Evolutionary conservation across 2,797 vertebrate genomes (phyloP), one percentile per base, ranked within the genome.

Genomic region (Sebastes trivittatus): DNA sequence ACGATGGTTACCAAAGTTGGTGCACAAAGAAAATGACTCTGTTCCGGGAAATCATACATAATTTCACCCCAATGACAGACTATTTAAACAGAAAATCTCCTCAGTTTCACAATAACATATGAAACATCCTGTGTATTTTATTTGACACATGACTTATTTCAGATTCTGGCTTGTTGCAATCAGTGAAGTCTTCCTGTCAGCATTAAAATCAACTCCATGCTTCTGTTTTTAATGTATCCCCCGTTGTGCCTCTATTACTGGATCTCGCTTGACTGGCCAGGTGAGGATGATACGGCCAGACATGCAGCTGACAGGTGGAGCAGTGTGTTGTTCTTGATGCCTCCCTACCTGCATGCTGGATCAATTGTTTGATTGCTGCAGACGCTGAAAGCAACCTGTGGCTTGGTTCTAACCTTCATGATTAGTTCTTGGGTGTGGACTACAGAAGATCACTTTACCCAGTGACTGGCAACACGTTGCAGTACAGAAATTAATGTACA

Each of bases 341-440:
- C 79, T 86, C 82, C 73, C 68, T 29, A 77, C 88, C 87, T 83
- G 70, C 80, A 74, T 83, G 82, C 85, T 77, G 63, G 82, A 92
- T 91, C 88, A 90, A 91, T 88, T 72, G 80, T 87, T 83, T 86
- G 88, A 89, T 85, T 88, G 84, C 42, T 70, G 70, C 29, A 63
- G 66, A 78, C 63, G 71, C 77, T 76, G 65, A 85, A 75, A 49
- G 73, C 27, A 75, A 84, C 86, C 70, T 74, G 75, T 78, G 59
- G 75, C 70, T 75, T 69, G 16, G 30, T 29, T 84, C 56, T 75
- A 65, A 81, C 75, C 3, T n/a, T 58, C 80, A 25, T 49, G 27
- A 84, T 84, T 84, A 80, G 63, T 34, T 77, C 61, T 79, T 75
- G 76, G 81, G 87, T 83, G 29, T 75, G 75, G 56, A 88, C 70